These are phyloP conservation scores for Macrotis lagotis DNA, from an alignment of 2,113 vertebrate genomes.

Conservation along the genomic window DNA sequence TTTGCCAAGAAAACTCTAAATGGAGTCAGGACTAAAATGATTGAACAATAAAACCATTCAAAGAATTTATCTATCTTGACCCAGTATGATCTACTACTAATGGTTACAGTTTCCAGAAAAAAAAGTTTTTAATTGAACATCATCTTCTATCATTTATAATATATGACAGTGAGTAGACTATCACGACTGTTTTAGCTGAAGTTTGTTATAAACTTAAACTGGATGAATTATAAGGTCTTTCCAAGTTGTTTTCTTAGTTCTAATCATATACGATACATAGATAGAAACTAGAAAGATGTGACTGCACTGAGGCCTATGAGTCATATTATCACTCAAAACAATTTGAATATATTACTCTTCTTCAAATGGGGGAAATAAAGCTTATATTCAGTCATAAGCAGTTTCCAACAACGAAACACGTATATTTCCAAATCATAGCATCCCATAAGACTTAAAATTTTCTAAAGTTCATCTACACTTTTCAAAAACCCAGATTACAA, in stretches of 20 bases:
- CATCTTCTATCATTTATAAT: not conserved
- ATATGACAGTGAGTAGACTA: not conserved
- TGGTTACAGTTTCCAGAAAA: not conserved
- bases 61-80: not conserved
- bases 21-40: not conserved
- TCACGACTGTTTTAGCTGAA: not conserved
- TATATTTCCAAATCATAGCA: slow-evolving; percentile 33
- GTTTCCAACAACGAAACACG: not conserved
- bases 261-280: slow-evolving; percentile 33
- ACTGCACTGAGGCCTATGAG: not conserved
- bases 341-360: slow-evolving; percentile 21
- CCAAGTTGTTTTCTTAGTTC: not conserved
- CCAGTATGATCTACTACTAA: not conserved
- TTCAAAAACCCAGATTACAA: not conserved
- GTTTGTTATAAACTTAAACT: not conserved
- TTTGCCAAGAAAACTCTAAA: not conserved
- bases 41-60: not conserved
- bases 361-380: not conserved
- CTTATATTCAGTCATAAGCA: not conserved
- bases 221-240: not conserved
- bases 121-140: not conserved
- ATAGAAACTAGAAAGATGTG: slow-evolving; percentile 21
- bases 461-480: slow-evolving; percentile 17
- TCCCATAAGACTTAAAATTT: slow-evolving; percentile 13
- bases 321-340: not conserved